These are phyloP conservation scores for Pelobates fuscus DNA, from an alignment of 2,113 vertebrate genomes.

Conservation along the genomic window DNA sequence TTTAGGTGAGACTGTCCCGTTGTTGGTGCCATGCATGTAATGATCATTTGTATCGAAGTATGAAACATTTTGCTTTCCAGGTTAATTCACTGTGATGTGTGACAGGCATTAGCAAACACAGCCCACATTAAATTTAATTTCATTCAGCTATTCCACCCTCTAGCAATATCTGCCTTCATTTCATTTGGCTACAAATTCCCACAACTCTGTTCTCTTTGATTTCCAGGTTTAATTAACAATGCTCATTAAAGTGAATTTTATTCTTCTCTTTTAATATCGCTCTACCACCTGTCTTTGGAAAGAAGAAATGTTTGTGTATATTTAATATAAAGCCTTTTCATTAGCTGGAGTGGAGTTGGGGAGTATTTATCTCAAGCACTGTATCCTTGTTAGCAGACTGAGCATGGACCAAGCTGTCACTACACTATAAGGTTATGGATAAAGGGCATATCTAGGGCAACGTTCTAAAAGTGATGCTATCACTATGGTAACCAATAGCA, in stretches of 20 bases:
- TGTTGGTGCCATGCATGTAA: neutral
- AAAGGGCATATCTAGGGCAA: no score
- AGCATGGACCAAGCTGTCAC: no score
- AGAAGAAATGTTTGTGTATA: constrained; percentile 51
- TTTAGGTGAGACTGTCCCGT: neutral
- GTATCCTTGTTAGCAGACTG: no score
- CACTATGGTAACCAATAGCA: no score
- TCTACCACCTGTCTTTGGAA: constrained; percentile 68
- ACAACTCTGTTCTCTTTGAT: constrained; percentile 70
- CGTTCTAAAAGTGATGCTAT: no score
- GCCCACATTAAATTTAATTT: constrained; percentile 63
- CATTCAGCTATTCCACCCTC: constrained; percentile 64
- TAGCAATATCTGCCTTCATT: constrained; percentile 67
- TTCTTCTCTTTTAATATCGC: constrained; percentile 71
- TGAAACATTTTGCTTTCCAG: constrained; percentile 43
- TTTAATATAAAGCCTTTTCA: constrained; percentile 67
- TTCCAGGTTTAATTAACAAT: constrained; percentile 75
- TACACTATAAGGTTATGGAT: no score
- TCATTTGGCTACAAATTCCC: constrained; percentile 70
- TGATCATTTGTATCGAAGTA: constrained; percentile 25
- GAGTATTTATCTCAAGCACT: neutral
- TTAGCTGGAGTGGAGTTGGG: constrained; percentile 46
- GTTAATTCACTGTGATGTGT: constrained; percentile 40
- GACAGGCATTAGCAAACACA: constrained; percentile 62
- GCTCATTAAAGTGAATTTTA: constrained; percentile 71